These are phyloP conservation scores for Mercenaria mercenaria DNA, from an alignment of 1,140 invertebrate genomes.

Conservation along the genomic window DNA sequence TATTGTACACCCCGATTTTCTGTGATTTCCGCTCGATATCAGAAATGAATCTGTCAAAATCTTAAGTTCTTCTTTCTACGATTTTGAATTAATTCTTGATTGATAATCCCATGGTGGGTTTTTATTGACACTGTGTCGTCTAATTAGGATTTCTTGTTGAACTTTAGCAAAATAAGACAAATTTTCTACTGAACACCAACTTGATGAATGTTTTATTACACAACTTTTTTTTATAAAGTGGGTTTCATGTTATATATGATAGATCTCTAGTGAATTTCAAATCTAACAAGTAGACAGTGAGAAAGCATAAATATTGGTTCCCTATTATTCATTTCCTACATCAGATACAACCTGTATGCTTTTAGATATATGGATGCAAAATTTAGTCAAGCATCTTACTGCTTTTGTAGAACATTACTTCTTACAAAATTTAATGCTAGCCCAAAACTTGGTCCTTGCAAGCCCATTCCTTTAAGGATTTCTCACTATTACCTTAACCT, in stretches of 20 bases:
- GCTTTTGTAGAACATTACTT: too few relatives aligned
- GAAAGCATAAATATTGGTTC: background rate
- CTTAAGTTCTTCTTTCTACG: slow-evolving; percentile 63
- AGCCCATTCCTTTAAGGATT: too few relatives aligned
- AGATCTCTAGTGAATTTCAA: background rate
- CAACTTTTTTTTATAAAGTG: background rate
- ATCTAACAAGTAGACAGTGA: background rate
- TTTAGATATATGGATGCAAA: too few relatives aligned
- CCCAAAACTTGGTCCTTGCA: too few relatives aligned
- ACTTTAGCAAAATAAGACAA: slow-evolving; percentile 52
- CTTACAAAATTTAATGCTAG: too few relatives aligned
- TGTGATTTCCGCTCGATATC: slow-evolving; percentile 53
- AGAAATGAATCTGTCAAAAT: slow-evolving; percentile 65
- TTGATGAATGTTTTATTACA: slow-evolving; percentile 45
- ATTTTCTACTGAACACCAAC: slow-evolving; percentile 14
- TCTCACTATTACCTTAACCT: too few relatives aligned
- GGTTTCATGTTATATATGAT: background rate
- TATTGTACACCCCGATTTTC: slow-evolving; percentile 41
- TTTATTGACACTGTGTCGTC: slow-evolving; percentile 55
- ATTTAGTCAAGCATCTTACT: too few relatives aligned
- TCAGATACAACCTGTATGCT: too few relatives aligned
- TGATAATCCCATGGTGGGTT: slow-evolving; percentile 61
- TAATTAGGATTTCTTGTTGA: slow-evolving; percentile 65
- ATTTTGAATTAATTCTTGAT: slow-evolving; percentile 66
- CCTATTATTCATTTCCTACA: background rate